phyloP scores from a whole-genome alignment of 2,113 vertebrate genomes.

The Connochaetes taurinus region DNA sequence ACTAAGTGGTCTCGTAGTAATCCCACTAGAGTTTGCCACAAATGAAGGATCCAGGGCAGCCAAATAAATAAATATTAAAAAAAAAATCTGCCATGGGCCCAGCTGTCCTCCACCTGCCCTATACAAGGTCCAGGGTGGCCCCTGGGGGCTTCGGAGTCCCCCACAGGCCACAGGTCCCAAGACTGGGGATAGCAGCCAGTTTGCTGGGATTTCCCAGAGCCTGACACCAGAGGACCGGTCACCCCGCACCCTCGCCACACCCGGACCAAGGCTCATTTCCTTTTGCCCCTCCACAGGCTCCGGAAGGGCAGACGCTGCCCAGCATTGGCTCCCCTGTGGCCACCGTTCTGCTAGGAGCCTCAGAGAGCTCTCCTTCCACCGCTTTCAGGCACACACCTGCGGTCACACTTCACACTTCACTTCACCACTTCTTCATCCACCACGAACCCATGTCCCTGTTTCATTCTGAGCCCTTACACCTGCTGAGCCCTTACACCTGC shows the following conservation, averaged over 20 bases:
- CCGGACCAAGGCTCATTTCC: neutral
- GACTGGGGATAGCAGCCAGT: neutral
- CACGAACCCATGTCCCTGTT: neutral
- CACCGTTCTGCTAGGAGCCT: neutral
- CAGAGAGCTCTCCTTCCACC: fast-evolving
- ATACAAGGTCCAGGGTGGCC: neutral
- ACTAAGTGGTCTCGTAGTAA: neutral
- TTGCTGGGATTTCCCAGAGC: neutral
- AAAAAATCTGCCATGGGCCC: neutral
- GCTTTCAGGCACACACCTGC: neutral
- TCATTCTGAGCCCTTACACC: neutral
- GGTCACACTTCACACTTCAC: neutral
- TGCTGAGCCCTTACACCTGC: neutral
- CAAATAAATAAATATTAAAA: neutral
- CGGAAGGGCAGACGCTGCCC: fast-evolving
- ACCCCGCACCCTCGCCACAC: fast-evolving
- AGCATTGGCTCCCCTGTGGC: neutral
- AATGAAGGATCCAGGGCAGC: neutral
- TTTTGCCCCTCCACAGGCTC: neutral
- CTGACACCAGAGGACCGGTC: fast-evolving
- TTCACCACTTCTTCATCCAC: neutral
- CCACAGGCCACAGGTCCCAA: neutral
- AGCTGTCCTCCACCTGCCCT: fast-evolving
- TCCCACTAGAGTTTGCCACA: neutral
- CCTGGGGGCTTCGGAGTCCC: neutral